Conservation (phyloP, 1,140 invertebrate species). For the Zelostemma sp. region DNA sequence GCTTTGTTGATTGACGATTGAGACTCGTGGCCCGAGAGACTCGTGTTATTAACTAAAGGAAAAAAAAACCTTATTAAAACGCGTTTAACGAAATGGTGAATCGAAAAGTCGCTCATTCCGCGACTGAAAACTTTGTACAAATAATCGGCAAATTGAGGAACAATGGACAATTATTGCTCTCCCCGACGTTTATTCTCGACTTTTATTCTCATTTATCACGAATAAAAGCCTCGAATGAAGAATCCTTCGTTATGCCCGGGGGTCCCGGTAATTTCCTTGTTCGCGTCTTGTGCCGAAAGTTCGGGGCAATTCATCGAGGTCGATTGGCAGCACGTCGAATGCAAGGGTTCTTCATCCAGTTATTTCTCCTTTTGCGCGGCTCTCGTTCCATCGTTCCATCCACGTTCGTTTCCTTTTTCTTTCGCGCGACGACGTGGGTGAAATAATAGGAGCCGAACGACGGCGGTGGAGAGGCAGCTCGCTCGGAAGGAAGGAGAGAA, state of each 20-base stretch:
- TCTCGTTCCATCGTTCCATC: conserved; percentile 2
- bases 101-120: no score
- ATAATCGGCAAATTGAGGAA: no score
- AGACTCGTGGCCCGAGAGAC: no score
- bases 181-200: neutral
- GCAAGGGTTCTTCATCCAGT: conserved; percentile 49
- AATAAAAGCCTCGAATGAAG: conserved; percentile 18
- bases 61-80: no score
- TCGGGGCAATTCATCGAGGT: conserved; percentile 48
- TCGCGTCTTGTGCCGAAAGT: conserved; percentile 39
- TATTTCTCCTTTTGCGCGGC: conserved; percentile 40
- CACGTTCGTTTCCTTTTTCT: conserved; percentile 41
- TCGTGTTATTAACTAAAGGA: no score
- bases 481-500: conserved; percentile 17
- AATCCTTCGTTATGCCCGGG: conserved; percentile 32
- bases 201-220: neutral
- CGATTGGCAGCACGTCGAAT: conserved; percentile 50
- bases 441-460: conserved; percentile 49
- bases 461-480: neutral
- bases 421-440: conserved; percentile 46
- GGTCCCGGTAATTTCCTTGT: conserved; percentile 39
- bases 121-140: no score
- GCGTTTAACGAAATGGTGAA: no score
- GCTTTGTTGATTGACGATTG: conserved; percentile 40
- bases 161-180: no score